Conservation (phyloP, 2,797 vertebrate species). For the Buphagus erythrorhynchus region DNA sequence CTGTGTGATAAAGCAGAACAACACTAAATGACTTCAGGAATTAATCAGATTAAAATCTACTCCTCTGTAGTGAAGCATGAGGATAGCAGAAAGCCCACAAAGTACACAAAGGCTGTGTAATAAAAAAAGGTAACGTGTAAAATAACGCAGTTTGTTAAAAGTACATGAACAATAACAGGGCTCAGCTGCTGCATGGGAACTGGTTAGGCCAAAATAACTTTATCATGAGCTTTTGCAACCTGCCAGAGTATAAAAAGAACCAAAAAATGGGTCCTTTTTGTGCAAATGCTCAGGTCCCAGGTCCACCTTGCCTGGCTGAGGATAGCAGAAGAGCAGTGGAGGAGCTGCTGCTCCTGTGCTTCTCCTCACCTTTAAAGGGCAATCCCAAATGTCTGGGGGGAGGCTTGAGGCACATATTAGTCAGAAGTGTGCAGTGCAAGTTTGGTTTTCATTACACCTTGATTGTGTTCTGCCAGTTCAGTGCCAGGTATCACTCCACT, state of each 20-base stretch:
- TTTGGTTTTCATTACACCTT: not conserved
- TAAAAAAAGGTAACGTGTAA: not conserved
- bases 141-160: not conserved
- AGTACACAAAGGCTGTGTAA: not conserved
- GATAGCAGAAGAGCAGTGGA: not conserved
- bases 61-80: not conserved
- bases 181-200: not conserved
- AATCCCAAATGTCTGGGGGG: not conserved
- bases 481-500: not conserved
- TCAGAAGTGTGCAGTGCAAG: not conserved
- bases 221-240: not conserved
- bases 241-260: not conserved
- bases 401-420: accelerated
- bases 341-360: not conserved
- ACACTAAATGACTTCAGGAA: not conserved
- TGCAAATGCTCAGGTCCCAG: not conserved
- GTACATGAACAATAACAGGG: not conserved
- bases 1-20: not conserved
- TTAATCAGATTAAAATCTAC: not conserved
- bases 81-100: not conserved
- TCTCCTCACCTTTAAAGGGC: not conserved
- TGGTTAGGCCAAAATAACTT: not conserved
- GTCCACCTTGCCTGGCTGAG: not conserved
- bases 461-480: not conserved
- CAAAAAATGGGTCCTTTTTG: not conserved